Conservation (phyloP, 1,140 invertebrate species). For the Drosophila sechellia region DNA sequence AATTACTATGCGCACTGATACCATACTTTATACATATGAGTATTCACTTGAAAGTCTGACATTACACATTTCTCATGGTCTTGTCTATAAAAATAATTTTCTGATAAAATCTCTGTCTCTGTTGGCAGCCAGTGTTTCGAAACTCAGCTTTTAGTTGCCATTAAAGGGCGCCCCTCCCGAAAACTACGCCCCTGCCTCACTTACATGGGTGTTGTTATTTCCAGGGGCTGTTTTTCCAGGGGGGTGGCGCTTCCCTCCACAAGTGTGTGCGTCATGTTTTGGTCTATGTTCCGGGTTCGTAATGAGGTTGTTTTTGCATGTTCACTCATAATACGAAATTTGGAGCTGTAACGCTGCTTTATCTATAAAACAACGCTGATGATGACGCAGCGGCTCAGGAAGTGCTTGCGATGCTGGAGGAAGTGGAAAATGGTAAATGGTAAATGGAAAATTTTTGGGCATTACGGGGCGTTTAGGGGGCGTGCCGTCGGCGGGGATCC, state of each 20-base stretch:
- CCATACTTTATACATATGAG: too few relatives aligned
- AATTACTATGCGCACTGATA: too few relatives aligned
- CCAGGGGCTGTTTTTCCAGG: background rate
- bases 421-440: conserved; percentile 35
- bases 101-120: too few relatives aligned
- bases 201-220: conserved; percentile 2
- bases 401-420: conserved; percentile 33
- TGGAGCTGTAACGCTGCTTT: conserved; percentile 45
- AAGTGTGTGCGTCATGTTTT: conserved; percentile 20
- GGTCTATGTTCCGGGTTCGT: conserved; percentile 34
- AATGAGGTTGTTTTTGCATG: conserved; percentile 61
- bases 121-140: background rate
- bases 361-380: conserved; percentile 54
- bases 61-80: too few relatives aligned
- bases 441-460: conserved; percentile 4
- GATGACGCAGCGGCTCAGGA: conserved; percentile 45
- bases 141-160: background rate
- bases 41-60: too few relatives aligned
- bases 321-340: conserved; percentile 57
- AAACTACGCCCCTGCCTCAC: background rate
- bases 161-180: background rate
- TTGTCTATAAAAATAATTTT: too few relatives aligned
- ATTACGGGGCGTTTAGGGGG: background rate
- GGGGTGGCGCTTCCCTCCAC: background rate
- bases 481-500: too few relatives aligned